These are phyloP conservation scores for Leptobrachium ailaonicum DNA, from an alignment of 2,113 vertebrate genomes.

Conservation along the genomic window DNA sequence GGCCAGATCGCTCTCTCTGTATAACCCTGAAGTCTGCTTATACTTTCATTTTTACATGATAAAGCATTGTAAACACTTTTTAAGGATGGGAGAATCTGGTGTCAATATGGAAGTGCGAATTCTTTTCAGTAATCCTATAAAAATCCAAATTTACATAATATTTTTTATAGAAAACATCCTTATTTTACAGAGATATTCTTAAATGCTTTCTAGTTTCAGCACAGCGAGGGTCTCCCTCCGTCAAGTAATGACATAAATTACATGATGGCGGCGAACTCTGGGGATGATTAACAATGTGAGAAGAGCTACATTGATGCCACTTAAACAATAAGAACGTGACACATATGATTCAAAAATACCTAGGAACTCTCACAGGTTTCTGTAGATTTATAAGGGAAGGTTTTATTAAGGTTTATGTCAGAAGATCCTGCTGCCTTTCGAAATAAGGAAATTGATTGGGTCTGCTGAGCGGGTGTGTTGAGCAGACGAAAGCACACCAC, in stretches of 20 bases:
- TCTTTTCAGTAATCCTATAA: constrained; percentile 1
- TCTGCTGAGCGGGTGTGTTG: too few species aligned
- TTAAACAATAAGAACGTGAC: neutral
- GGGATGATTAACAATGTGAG: neutral
- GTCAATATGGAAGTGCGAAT: neutral
- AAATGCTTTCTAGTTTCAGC: constrained; percentile 50
- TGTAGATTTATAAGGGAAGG: constrained; percentile 47
- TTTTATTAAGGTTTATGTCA: constrained; percentile 50
- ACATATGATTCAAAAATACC: constrained; percentile 50
- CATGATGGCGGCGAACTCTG: constrained; percentile 35
- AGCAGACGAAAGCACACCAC: too few species aligned
- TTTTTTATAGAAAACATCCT: constrained; percentile 49
- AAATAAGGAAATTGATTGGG: too few species aligned
- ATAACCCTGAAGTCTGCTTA: too few species aligned
- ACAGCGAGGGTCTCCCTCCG: neutral
- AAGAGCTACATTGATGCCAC: neutral
- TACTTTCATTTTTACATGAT: too few species aligned
- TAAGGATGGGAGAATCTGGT: too few species aligned
- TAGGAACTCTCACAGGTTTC: too few species aligned
- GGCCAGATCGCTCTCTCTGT: too few species aligned
- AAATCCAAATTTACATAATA: constrained; percentile 33
- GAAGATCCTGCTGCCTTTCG: constrained; percentile 45
- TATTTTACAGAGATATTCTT: constrained; percentile 51
- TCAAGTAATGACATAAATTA: constrained; percentile 45
- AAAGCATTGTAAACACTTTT: too few species aligned